These are phyloP conservation scores for Sarcophaga subvicina DNA, from an alignment of 2,888 invertebrate species.

Conservation along the genomic window DNA sequence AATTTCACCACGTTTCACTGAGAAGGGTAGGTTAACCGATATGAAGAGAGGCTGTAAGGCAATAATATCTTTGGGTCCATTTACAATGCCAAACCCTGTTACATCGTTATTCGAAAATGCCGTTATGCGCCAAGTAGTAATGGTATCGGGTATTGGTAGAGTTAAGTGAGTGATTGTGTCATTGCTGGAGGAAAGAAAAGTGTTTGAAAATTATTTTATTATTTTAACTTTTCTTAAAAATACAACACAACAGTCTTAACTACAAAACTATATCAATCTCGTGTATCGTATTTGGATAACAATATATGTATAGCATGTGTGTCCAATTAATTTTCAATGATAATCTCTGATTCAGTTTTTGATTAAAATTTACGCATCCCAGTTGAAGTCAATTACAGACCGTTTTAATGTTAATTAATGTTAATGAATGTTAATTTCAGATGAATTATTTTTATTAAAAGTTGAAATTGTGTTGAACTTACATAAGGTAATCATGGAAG, in stretches of 20 bases:
- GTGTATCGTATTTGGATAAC: neutral
- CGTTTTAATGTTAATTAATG: too few relatives aligned
- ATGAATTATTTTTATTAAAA: too few relatives aligned
- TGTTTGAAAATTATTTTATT: too few relatives aligned
- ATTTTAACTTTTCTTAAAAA: too few relatives aligned
- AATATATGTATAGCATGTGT: neutral
- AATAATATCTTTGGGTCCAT: slow-evolving; percentile 83
- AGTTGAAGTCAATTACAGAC: too few relatives aligned
- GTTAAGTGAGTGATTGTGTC: slow-evolving; percentile 12
- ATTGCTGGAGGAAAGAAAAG: neutral
- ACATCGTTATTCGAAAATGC: slow-evolving; percentile 89
- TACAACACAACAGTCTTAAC: too few relatives aligned
- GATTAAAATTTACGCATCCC: too few relatives aligned
- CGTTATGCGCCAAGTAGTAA: slow-evolving; percentile 90
- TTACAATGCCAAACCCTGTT: slow-evolving; percentile 88
- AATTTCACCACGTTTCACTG: slow-evolving; percentile 90
- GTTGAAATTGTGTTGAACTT: too few relatives aligned
- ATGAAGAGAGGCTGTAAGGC: slow-evolving; percentile 90
- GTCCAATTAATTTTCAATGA: too few relatives aligned
- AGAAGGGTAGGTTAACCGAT: slow-evolving; percentile 88
- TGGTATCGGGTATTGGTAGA: slow-evolving; percentile 86
- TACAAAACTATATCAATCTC: too few relatives aligned
- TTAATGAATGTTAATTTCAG: too few relatives aligned
- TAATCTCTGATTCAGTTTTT: too few relatives aligned
- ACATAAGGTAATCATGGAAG: neutral